Base-by-base conservation (phyloP, 1,140 invertebrate genomes). In the Micrasema minimum region DNA sequence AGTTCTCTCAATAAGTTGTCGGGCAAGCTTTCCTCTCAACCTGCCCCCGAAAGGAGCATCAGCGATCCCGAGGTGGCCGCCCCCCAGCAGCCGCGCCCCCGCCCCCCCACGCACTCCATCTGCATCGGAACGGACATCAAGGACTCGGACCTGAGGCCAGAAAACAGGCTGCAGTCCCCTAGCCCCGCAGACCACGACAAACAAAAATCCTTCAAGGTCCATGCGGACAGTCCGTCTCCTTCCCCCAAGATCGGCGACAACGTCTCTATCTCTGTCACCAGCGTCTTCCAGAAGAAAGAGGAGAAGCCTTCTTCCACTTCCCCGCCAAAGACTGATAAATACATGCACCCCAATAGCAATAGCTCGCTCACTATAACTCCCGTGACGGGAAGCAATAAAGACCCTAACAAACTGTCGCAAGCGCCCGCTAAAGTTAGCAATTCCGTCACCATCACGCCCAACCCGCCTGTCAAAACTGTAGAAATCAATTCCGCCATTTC, bases 311-410 rank as follows among this genome's bases (percentile, higher is more conserved):
- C 67, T 51, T 65, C 69, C 5, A 12, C 67, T 51, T 65, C 69
- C 5, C 59, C 70, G 10, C 67, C 74, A 0, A 66, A 69, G 50
- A 20, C 5, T 75, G 78, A 61, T 72, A 81, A 64, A 79, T 81
- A 41, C 18, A 77, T 74, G 78, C 78, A 43, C 14, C 77, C 81
- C 0, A 82, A 80, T 51, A 82, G 77, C 66, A 81, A 82, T 16
- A 81, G 82, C 73, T 82, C 81, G 59, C 81, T 85, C 51, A 85
- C 82, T 12, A 72, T 74, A 14, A 66, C 69, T 9, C 69, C 72
- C 14, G 59, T 72, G 12, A 26, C 51, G 11, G 55, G 31, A 12
- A 57, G 46, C 20, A 45, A 18, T 23, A 72, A 66, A 51, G 61
- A 69, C 12, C n/a, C 20, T 6, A 45, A 5, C 61, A 74, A 68